These are phyloP conservation scores for Bombus confusus DNA, from an alignment of 1,140 invertebrate species.

Conservation along the genomic window DNA sequence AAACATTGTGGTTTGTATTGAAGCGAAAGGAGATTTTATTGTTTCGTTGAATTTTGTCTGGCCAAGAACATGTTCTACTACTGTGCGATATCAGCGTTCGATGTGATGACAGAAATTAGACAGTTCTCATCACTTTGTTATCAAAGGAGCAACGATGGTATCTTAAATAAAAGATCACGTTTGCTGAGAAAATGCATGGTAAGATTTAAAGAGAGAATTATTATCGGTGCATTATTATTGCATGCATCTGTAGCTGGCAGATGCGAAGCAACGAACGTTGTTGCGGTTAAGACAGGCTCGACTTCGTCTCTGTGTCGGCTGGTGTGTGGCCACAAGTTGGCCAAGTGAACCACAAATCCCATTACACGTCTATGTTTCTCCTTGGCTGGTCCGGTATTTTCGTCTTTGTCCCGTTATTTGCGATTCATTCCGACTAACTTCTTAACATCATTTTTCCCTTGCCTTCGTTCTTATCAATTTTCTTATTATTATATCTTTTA, in stretches of 20 bases:
- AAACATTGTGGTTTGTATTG: too few species aligned
- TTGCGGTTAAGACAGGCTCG: conserved; percentile 37
- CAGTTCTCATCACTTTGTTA: neutral
- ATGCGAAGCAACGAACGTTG: conserved; percentile 28
- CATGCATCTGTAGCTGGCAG: conserved; percentile 30
- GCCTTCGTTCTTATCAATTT: neutral
- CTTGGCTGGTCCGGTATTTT: conserved; percentile 7
- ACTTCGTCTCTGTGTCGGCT: conserved; percentile 37
- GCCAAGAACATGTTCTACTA: too few species aligned
- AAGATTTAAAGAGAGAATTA: conserved; percentile 7
- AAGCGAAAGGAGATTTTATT: too few species aligned
- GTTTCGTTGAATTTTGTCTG: too few species aligned
- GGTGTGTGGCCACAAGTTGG: conserved; percentile 52
- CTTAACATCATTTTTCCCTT: neutral
- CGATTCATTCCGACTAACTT: conserved; percentile 36
- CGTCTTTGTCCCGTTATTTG: conserved; percentile 28
- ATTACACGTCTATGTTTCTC: conserved; percentile 52
- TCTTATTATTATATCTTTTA: neutral
- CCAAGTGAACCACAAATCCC: conserved; percentile 63
- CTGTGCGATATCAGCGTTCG: too few species aligned
- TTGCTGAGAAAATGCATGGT: neutral
- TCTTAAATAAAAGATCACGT: neutral
- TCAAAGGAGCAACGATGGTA: neutral
- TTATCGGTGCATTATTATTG: conserved; percentile 38
- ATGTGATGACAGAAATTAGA: too few species aligned